phyloP scores from a whole-genome alignment of 1,140 invertebrate species.

The Drosophila suzukii region DNA sequence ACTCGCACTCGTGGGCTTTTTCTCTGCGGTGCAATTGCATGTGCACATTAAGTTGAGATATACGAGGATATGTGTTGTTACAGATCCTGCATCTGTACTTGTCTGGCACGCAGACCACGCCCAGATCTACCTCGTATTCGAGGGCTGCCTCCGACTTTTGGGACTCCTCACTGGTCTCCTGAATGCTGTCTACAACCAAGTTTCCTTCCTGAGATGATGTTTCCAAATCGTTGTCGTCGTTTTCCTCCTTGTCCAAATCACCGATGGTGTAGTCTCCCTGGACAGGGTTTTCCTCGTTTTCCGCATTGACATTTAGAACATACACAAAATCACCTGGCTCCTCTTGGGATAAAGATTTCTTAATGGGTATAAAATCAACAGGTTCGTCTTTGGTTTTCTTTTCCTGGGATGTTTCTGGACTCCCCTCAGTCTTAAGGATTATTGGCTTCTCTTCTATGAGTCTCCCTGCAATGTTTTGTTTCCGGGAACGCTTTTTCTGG shows the following conservation, averaged over 20 bases:
- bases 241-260: not conserved
- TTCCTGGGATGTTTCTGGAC: not conserved
- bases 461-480: slow-evolving; percentile 27
- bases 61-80: slow-evolving; percentile 48
- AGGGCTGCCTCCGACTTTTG: not conserved
- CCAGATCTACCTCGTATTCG: slow-evolving; percentile 34
- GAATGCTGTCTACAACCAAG: not conserved
- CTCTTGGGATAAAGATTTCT: not conserved
- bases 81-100: slow-evolving; percentile 49
- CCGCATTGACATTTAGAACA: not conserved
- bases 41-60: slow-evolving; percentile 45
- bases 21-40: slow-evolving; percentile 47
- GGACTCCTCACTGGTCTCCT: not conserved
- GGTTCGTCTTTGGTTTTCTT: not conserved
- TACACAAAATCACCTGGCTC: not conserved
- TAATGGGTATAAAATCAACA: not conserved
- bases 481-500: slow-evolving; percentile 16
- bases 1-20: slow-evolving; percentile 73
- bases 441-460: not conserved
- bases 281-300: not conserved
- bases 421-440: not conserved
- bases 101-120: slow-evolving; percentile 23
- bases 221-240: slow-evolving; percentile 2
- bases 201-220: slow-evolving; percentile 4
- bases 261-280: slow-evolving; percentile 8